These are phyloP conservation scores for Equus przewalskii DNA, from an alignment of 2,113 vertebrate species.

Conservation along the genomic window DNA sequence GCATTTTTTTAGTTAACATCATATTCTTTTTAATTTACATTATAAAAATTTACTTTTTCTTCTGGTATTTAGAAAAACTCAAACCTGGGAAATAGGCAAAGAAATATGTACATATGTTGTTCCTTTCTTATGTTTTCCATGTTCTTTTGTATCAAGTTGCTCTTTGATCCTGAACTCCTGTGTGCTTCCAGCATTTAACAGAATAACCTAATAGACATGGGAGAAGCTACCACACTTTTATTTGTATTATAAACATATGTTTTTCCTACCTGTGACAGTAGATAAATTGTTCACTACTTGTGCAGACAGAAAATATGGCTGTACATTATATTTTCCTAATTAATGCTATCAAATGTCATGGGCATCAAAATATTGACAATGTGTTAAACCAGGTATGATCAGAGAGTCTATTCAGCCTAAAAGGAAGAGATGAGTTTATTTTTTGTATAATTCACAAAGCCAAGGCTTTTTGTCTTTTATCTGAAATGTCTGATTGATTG, in stretches of 20 bases:
- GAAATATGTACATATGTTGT: background rate
- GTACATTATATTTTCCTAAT: background rate
- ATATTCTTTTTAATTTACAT: background rate
- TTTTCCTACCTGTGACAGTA: background rate
- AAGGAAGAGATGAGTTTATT: background rate
- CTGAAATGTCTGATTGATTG: background rate
- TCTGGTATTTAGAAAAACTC: background rate
- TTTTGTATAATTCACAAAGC: background rate
- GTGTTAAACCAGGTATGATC: background rate
- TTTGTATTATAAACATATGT: background rate
- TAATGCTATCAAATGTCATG: background rate
- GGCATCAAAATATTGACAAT: background rate
- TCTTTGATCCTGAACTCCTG: background rate
- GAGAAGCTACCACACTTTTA: background rate
- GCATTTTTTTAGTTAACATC: background rate
- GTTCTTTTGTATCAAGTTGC: background rate
- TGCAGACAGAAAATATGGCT: background rate
- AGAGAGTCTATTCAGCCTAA: background rate
- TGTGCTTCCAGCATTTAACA: background rate
- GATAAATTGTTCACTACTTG: background rate
- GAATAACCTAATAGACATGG: background rate
- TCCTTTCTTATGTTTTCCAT: background rate
- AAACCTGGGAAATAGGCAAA: background rate
- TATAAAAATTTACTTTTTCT: background rate
- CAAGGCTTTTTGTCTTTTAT: background rate